Evolutionary conservation across 2,888 invertebrate genomes (phyloP), one percentile per base, ranked within the genome.

Genomic region (Flexamia atlantica): DNA sequence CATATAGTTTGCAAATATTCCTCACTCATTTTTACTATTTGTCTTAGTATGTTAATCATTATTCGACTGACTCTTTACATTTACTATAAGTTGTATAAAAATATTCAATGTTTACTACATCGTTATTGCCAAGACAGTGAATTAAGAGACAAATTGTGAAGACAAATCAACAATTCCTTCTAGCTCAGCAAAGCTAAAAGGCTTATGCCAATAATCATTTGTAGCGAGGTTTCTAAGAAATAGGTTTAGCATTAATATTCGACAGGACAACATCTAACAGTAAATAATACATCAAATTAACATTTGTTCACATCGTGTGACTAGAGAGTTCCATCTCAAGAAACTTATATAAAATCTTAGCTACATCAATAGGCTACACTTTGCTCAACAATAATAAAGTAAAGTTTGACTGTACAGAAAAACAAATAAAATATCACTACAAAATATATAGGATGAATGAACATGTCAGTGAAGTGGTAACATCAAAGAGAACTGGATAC

Each of bases 391-490:
- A 83, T 50, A 40, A 32, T 83, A 83, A 83, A 83, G 53, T 74
- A 83, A 36, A 83, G 53, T 74, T 74, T 83, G 30, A 74, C 74
- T 57, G 82, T 83, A 83, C 82, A 83, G 50, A 83, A 50, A 74
- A 83, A 53, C 60, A 83, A 74, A 57, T 83, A 83, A 57, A 83
- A 83, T 83, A 83, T 83, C 23, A 83, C 57, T 53, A 83, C 74
- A 83, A 83, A 83, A 53, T 83, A 83, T 36, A 83, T 83, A 53
- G 82, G 82, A 53, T 83, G 82, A 23, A 83, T 57, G 70, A 83
- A 83, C 82, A 83, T 83, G 57, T 74, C 60, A 74, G 50, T 32
- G 60, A 53, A 74, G 74, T 40, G 50, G 79, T 76, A 76, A 76
- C 76, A 76, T 76, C 9, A 30, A 70, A 23, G 40, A 30, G 64